Conservation (phyloP, 2,888 invertebrate genomes). For the Bruchidius siliquastri region DNA sequence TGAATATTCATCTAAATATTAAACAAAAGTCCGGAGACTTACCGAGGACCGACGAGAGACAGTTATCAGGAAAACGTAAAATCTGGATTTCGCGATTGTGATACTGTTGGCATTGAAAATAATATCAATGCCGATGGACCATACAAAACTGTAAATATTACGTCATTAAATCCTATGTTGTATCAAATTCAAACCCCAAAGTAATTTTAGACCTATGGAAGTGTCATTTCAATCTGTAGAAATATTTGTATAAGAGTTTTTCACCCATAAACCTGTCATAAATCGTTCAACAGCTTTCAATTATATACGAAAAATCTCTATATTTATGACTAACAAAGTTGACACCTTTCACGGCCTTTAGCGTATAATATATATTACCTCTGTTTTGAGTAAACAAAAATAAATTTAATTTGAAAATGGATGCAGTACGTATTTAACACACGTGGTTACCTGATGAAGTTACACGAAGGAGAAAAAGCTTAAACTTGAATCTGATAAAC, state of each 20-base stretch:
- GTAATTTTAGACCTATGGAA: background rate
- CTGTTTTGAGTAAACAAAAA: background rate
- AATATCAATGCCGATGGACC: no score
- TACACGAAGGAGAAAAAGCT: background rate
- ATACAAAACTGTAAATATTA: no score
- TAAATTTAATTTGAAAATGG: background rate
- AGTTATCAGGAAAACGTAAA: no score
- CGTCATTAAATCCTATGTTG: no score
- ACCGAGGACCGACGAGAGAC: no score
- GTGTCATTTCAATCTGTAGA: background rate
- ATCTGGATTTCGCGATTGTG: no score
- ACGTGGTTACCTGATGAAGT: background rate
- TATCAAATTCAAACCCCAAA: background rate
- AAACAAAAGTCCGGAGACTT: no score
- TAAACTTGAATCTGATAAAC: no score
- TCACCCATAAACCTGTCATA: background rate
- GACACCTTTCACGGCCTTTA: background rate
- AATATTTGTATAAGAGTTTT: background rate
- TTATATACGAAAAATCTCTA: background rate
- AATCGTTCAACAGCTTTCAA: background rate
- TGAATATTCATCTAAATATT: no score
- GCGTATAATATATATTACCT: background rate
- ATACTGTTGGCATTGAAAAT: no score
- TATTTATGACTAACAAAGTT: background rate
- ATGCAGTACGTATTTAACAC: background rate